These are phyloP conservation scores for Serinus canaria DNA, from an alignment of 2,113 vertebrate genomes.

Conservation along the genomic window DNA sequence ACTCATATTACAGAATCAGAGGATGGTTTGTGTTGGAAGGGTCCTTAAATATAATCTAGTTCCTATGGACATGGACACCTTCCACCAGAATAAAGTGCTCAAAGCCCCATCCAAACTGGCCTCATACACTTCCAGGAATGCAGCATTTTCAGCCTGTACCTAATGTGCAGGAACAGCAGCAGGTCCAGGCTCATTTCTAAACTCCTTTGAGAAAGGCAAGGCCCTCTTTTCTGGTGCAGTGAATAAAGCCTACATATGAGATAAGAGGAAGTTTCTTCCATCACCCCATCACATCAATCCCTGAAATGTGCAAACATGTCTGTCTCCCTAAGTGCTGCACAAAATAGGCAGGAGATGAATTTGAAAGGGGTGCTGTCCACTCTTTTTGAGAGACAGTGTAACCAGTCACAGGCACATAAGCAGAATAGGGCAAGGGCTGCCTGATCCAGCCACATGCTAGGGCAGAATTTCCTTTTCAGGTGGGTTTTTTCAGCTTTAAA, in stretches of 20 bases:
- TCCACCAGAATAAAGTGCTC: background rate
- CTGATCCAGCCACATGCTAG: background rate
- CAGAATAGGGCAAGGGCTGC: background rate
- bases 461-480: background rate
- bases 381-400: rapidly evolving
- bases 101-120: background rate
- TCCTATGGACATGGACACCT: background rate
- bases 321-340: background rate
- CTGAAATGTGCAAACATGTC: background rate
- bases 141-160: background rate
- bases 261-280: background rate
- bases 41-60: background rate
- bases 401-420: background rate
- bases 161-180: background rate
- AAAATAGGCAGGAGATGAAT: background rate
- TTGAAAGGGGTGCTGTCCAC: background rate
- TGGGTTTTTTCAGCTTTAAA: background rate
- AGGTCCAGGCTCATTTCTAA: background rate
- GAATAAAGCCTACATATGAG: background rate
- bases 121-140: background rate
- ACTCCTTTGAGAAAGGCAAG: background rate
- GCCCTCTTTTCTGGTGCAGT: background rate
- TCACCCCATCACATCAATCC: background rate
- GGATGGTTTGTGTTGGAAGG: background rate
- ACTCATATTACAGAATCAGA: background rate